A percentile compares a stretch with the other conserved stretches of the same genome.
Conservation (phyloP, 2,113 vertebrate genomes). For the Climacteris rufus region DNA sequence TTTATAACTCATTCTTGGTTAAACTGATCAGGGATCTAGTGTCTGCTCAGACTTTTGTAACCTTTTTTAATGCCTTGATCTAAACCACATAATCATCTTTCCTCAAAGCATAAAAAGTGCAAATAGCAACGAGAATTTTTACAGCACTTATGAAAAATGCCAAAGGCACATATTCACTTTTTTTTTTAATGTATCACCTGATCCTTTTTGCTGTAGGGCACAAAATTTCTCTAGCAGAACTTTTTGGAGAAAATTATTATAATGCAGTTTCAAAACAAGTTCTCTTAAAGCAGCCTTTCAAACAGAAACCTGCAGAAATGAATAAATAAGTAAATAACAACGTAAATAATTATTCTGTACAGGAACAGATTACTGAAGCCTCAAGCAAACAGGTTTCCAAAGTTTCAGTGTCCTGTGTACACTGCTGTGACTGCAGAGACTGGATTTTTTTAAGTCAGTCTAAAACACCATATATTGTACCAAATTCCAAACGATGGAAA, state of each 20-base stretch:
- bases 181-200: not conserved
- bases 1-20: not conserved
- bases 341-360: not conserved
- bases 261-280: not conserved
- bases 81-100: not conserved
- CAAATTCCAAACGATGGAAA: not conserved
- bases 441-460: not conserved
- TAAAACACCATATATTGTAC: not conserved
- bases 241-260: not conserved
- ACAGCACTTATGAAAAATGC: not conserved
- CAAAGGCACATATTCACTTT: not conserved
- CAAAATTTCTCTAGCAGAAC: not conserved
- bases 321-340: not conserved
- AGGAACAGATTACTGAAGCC: not conserved
- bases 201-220: not conserved
- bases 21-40: not conserved
- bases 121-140: not conserved
- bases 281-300: not conserved
- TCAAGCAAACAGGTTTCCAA: not conserved
- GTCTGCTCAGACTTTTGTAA: not conserved
- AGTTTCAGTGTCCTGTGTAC: not conserved
- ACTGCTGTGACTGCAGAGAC: not conserved
- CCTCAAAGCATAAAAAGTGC: not conserved
- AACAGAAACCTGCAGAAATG: not conserved
- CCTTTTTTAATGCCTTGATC: not conserved